Evolutionary conservation across 2,888 invertebrate genomes (phyloP), one percentile per base, ranked within the genome.

Genomic region (Apomyelois bistriatella): DNA sequence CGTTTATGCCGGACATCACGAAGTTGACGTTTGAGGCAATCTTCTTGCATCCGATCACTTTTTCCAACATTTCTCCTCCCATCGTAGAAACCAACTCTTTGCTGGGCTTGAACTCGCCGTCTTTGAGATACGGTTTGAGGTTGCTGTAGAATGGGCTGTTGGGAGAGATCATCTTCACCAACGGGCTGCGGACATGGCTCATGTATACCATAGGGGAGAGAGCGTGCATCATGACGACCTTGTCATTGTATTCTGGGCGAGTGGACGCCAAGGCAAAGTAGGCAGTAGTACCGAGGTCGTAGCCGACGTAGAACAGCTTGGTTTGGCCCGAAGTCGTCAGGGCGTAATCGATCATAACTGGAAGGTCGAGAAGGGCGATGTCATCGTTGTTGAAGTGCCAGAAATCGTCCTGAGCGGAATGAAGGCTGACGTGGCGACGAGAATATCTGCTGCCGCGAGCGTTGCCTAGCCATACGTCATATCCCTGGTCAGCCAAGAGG

Each of bases 1-100:
- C 76, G 80, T 92, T 92, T 47, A 90, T 83, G 28, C 95, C 95
- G 37, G 92, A 86, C 55, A 94, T 79, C 15, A 94, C 79, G 72
- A 94, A 93, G 61, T 94, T 80, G 8, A 92, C 67, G 70, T 93
- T 91, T 51, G 92, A 46, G 7, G 46, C 46, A 10, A 46, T 65
- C 35, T 83, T 71, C 64, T 91, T 88, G 57, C 77, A 79, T 41
- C 83, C 83, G 57, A 82, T 75, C 57, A 76, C 74, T 5, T 75
- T 73, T 57, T 76, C 68, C 62, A 81, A 80, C 79, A 85, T 74
- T 57, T 68, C 67, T 12, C 88, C 88, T 12, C 89, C 89, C 52
- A 80, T 58, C 9, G 73, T 70, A 43, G 68, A 58, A 22, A 85
- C 66, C 42, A 83, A 38, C 52, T 81, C 79, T 56, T 68, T 65